phyloP scores from a whole-genome alignment of 1,140 invertebrate genomes.

The Aradophagus sp. region DNA sequence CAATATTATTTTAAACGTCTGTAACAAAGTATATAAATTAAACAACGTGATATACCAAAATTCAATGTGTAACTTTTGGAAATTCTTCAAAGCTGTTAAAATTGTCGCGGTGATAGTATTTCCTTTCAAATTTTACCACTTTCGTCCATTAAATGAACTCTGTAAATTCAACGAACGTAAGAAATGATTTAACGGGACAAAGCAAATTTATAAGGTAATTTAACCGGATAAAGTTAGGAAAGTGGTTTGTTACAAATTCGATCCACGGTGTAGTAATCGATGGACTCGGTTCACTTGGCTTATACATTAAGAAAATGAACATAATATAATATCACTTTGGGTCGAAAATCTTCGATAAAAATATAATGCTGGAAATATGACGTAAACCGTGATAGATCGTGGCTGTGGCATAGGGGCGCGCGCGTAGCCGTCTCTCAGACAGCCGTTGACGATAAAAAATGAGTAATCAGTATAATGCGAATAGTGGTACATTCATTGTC shows the following conservation, averaged over 20 bases:
- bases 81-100: no score
- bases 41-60: no score
- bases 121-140: no score
- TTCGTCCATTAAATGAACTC: no score
- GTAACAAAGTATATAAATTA: no score
- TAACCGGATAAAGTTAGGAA: not conserved
- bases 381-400: slow-evolving; percentile 25
- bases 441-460: slow-evolving; percentile 27
- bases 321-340: slow-evolving; percentile 19
- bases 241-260: slow-evolving; percentile 1
- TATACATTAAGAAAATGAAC: slow-evolving; percentile 30
- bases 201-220: slow-evolving; percentile 10
- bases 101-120: no score
- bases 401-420: no score
- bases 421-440: slow-evolving; percentile 1
- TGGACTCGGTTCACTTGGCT: not conserved
- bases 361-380: slow-evolving; percentile 23
- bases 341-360: slow-evolving; percentile 33
- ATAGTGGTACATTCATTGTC: slow-evolving; percentile 27
- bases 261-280: slow-evolving; percentile 6
- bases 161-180: not conserved
- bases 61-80: no score
- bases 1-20: no score
- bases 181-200: slow-evolving; percentile 1
- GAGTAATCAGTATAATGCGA: slow-evolving; percentile 23